phyloP scores from a whole-genome alignment of 1,140 invertebrate species.

The Drosophila malerkotliana region DNA sequence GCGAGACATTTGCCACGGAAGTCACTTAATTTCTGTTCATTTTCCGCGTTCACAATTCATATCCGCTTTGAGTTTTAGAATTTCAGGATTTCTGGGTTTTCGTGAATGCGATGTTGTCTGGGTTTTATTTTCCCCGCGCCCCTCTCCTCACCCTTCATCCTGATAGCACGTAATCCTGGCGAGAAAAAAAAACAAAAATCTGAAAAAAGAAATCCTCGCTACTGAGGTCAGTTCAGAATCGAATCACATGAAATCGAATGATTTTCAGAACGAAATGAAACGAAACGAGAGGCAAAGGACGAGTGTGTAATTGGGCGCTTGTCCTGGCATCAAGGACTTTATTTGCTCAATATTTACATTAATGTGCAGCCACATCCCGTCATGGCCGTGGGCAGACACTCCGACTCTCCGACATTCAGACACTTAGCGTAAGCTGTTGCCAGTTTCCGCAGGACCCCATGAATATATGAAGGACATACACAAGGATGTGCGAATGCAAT shows the following conservation, averaged over 20 bases:
- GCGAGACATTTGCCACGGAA: constrained; percentile 76
- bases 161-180: not conserved
- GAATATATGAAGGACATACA: constrained; percentile 27
- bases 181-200: not conserved
- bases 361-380: constrained; percentile 31
- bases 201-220: not conserved
- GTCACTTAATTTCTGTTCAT: constrained; percentile 79
- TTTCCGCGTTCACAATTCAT: constrained; percentile 76
- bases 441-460: constrained; percentile 21
- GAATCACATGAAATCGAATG: constrained; percentile 19
- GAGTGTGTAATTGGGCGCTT: constrained; percentile 22
- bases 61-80: constrained; percentile 59
- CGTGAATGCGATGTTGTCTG: constrained; percentile 8
- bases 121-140: not conserved
- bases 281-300: not conserved
- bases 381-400: constrained; percentile 1
- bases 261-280: constrained; percentile 2
- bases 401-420: constrained; percentile 13
- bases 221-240: constrained; percentile 15
- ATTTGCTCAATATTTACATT: constrained; percentile 49
- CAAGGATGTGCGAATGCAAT: not conserved
- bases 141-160: too few species aligned
- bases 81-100: constrained; percentile 38
- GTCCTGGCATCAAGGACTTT: constrained; percentile 39
- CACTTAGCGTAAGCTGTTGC: constrained; percentile 56